A percentile compares a stretch with the other conserved stretches of the same genome.
Conservation (phyloP, 2,113 vertebrate species). For the Artemisiospiza belli region DNA sequence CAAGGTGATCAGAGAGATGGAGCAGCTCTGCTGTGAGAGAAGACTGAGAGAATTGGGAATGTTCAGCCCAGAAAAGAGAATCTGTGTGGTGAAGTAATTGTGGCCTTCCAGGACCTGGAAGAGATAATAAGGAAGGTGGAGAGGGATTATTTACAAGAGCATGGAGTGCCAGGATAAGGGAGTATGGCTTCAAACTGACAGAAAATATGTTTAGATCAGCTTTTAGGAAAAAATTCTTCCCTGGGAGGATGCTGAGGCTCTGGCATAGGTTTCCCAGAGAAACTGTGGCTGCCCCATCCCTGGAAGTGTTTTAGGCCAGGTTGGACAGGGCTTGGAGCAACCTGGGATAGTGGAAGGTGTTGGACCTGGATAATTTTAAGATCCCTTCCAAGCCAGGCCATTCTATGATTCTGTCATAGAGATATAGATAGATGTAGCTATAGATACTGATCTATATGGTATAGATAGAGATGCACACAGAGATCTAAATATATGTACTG, state of each 20-base stretch:
- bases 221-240: background rate
- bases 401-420: background rate
- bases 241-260: background rate
- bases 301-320: background rate
- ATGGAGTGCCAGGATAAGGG: background rate
- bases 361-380: background rate
- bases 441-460: background rate
- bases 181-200: background rate
- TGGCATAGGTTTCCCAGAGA: background rate
- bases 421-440: background rate
- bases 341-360: background rate
- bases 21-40: background rate
- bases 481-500: background rate
- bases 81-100: background rate
- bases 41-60: background rate
- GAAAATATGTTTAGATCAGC: background rate
- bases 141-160: background rate
- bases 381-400: background rate
- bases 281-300: background rate
- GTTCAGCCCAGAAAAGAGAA: background rate
- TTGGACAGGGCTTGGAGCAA: fast-evolving
- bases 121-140: fast-evolving
- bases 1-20: fast-evolving
- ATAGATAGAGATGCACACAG: background rate
- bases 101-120: background rate